Evolutionary conservation across 1,140 invertebrate genomes (phyloP).

Genomic region (Lethrus apterus): DNA sequence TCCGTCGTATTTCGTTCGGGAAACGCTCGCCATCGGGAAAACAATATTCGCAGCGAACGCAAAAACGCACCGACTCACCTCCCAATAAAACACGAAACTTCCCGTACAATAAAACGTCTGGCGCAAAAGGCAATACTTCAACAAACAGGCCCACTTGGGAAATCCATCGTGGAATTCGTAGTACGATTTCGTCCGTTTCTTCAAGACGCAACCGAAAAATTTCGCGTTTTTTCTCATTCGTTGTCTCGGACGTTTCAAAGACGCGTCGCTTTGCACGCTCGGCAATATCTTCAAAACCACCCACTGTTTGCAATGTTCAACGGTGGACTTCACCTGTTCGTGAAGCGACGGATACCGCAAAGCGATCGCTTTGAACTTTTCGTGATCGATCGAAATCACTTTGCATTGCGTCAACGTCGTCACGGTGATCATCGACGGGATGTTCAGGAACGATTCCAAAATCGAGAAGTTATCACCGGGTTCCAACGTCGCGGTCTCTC

Average conservation of each 20-base stretch:
- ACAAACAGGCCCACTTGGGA: background rate
- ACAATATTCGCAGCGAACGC: conserved; percentile 11
- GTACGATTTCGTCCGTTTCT: conserved; percentile 3
- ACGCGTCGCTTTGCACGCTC: no score
- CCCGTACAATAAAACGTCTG: conserved; percentile 1
- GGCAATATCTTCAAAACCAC: no score
- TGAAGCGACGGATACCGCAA: background rate
- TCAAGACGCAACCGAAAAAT: conserved; percentile 1
- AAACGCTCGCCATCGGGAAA: background rate
- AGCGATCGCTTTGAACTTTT: conserved; percentile 1
- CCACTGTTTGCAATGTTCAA: no score
- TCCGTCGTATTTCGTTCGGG: background rate
- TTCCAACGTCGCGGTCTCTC: background rate
- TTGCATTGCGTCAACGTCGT: background rate
- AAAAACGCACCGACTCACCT: conserved; percentile 18
- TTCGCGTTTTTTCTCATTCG: no score
- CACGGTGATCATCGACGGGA: background rate
- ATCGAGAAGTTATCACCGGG: conserved; percentile 6
- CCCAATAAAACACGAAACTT: conserved; percentile 19
- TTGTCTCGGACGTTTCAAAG: no score
- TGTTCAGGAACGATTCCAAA: conserved; percentile 3
- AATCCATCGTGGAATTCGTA: conserved; percentile 6
- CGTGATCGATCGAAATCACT: background rate
- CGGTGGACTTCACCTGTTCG: no score
- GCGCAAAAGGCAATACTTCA: conserved; percentile 3